Evolutionary conservation across 2,113 vertebrate species (phyloP), one percentile per base, ranked within the genome.

Genomic region (Chinchilla lanigera): DNA sequence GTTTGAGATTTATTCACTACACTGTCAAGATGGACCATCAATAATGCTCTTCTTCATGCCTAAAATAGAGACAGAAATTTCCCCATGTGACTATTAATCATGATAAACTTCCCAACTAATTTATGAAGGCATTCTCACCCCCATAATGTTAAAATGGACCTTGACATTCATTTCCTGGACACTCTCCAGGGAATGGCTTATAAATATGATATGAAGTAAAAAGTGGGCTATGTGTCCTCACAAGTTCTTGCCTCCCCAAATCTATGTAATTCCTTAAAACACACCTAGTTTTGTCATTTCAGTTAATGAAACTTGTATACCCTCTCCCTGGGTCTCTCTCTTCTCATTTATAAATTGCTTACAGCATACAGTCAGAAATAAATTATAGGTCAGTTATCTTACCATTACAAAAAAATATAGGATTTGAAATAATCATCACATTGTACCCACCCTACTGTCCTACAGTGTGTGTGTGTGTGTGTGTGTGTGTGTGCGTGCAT

Each of bases 341-440:
- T 91, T 86, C 38, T 91, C 35, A 20, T 84, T 90, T 92, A 82
- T 83, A 91, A 96, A 78, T 82, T 84, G 14, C 20, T 83, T 61
- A 58, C 41, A 86, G 30, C 89, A 28, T 61, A 67, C 28, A 26
- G 28, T 80, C 52, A 92, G 73, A 65, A 96, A 41, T 60, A 77
- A 82, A 90, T 95, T 89, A 33, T 92, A 91, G 81, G 13, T 6
- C 1, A 78, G 38, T 92, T 63, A 65, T 86, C 44, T 82, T 63
- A 41, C 24, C 41, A 71, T 67, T 86, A 60, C 3, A 94, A 65
- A 75, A 89, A 96, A 96, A 75, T 16, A 60, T 1, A 65, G 28
- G 14, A 71, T 67, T 92, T 96, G 80, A 89, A 85, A 89, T 75
- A 71, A 93, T 54, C 4, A 65, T 5, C 0, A 5, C 35, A 81